These are phyloP conservation scores for Lepidonotus clava DNA, from an alignment of 2,888 invertebrate genomes.

Conservation along the genomic window DNA sequence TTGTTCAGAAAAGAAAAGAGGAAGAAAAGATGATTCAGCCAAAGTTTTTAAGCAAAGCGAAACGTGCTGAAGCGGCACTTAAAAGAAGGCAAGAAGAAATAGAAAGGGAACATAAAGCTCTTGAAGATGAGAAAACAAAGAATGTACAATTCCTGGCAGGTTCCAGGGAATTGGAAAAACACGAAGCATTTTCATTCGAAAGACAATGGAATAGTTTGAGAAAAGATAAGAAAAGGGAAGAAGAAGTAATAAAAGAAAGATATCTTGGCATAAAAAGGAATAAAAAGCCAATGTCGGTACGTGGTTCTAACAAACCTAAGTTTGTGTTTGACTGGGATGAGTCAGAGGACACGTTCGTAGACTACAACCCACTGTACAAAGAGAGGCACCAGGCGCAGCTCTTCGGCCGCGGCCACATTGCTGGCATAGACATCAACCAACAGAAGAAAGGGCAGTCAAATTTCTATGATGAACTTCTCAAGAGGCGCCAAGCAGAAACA, in stretches of 20 bases:
- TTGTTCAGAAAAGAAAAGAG: constrained; percentile 97
- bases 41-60: constrained; percentile 97
- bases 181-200: no score
- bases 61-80: constrained; percentile 93
- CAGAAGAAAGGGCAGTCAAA: constrained; percentile 92
- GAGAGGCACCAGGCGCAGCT: constrained; percentile 94
- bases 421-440: constrained; percentile 96
- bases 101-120: constrained; percentile 88
- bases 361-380: constrained; percentile 98
- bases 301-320: constrained; percentile 97
- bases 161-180: constrained; percentile 74
- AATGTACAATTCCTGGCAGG: constrained; percentile 82
- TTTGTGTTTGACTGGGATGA: constrained; percentile 99
- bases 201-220: no score
- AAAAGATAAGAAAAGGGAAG: no score
- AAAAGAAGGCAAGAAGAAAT: constrained; percentile 93
- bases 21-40: constrained; percentile 96
- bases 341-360: constrained; percentile 97
- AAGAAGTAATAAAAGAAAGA: no score
- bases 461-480: constrained; percentile 97
- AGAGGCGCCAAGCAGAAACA: constrained; percentile 95
- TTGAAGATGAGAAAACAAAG: constrained; percentile 86
- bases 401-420: constrained; percentile 98
- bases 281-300: constrained; percentile 92
- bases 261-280: constrained; percentile 94